Evolutionary conservation across 2,113 vertebrate species (phyloP).

Genomic region (Danionella cerebrum): DNA sequence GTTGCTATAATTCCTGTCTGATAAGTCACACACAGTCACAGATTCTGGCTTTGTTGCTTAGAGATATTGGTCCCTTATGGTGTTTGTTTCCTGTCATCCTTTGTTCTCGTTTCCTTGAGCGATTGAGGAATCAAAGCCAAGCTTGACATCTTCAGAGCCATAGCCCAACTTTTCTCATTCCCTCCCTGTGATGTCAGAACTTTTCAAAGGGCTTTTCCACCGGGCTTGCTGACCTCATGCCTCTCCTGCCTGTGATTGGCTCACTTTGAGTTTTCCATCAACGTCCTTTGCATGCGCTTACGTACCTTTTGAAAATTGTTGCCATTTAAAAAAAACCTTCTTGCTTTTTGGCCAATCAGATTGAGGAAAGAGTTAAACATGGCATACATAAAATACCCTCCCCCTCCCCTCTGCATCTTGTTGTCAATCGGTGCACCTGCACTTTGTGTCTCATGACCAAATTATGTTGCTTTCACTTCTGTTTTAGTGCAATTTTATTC

Average conservation of each 20-base stretch:
- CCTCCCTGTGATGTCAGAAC: constrained; percentile 49
- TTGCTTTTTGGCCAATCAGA: constrained; percentile 1
- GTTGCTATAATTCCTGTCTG: constrained; percentile 19
- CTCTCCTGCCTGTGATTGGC: constrained; percentile 30
- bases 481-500: constrained; percentile 1
- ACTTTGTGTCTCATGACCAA: constrained; percentile 59
- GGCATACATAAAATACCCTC: no score
- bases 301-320: neutral
- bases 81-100: constrained; percentile 4
- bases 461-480: constrained; percentile 12
- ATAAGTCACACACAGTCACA: neutral
- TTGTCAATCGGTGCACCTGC: constrained; percentile 62
- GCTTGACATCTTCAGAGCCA: constrained; percentile 35
- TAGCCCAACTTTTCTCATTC: constrained; percentile 29
- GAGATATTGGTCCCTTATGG: neutral
- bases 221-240: constrained; percentile 32
- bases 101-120: neutral
- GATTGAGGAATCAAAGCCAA: constrained; percentile 39
- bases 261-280: constrained; percentile 26
- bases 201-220: constrained; percentile 61
- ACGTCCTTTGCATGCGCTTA: constrained; percentile 22
- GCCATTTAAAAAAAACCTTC: neutral
- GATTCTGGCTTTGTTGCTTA: neutral
- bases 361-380: constrained; percentile 23
- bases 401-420: no score